phyloP scores from a whole-genome alignment of 2,888 invertebrate species.

The Trichogramma dendrolimi region DNA sequence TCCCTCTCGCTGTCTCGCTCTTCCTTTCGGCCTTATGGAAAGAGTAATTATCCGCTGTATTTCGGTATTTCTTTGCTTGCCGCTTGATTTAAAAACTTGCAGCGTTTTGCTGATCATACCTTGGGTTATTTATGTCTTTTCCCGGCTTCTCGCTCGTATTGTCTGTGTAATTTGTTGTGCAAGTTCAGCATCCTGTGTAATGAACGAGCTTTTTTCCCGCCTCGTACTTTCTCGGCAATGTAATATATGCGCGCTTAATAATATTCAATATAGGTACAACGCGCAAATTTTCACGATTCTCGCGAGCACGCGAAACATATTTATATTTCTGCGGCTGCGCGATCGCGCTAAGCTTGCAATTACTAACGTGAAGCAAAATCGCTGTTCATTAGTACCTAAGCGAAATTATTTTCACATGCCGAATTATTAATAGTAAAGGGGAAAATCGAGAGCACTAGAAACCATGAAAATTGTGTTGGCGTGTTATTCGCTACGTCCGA shows the following conservation, averaged over 20 bases:
- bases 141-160: not conserved
- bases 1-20: not conserved
- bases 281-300: too few species aligned
- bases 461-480: constrained; percentile 14
- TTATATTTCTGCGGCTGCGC: too few species aligned
- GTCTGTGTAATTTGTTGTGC: not conserved
- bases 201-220: not conserved
- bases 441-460: constrained; percentile 1
- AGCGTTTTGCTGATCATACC: not conserved
- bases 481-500: constrained; percentile 1
- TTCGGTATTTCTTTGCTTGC: not conserved
- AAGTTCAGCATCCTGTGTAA: not conserved
- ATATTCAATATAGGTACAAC: too few species aligned
- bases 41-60: constrained; percentile 21
- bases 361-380: too few species aligned
- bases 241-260: too few species aligned
- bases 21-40: not conserved
- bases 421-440: not conserved
- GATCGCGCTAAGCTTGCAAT: too few species aligned
- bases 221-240: too few species aligned
- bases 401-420: not conserved
- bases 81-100: constrained; percentile 9
- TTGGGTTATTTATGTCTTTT: not conserved
- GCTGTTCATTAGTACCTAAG: too few species aligned
- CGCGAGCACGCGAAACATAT: too few species aligned